Percentiles rank a stretch among this genome's conserved stretches.
Evolutionary conservation across 2,888 invertebrate genomes (phyloP).

Genomic region (Seira musarum): DNA sequence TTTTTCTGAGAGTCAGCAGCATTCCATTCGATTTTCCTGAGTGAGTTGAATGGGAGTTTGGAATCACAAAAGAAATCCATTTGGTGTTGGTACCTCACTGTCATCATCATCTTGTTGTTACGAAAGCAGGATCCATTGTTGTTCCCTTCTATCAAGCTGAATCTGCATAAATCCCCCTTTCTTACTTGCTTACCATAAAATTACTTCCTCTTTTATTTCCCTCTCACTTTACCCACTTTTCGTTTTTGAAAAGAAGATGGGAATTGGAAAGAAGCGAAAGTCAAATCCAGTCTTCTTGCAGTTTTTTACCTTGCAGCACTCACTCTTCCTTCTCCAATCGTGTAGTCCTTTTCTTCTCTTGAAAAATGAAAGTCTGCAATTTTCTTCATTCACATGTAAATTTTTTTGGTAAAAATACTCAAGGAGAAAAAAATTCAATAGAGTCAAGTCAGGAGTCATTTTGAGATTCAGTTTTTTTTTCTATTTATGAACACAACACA

Average conservation of each 20-base stretch:
- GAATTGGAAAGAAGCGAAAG: neutral
- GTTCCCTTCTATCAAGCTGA: neutral
- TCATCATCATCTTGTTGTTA: neutral
- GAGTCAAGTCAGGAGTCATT: neutral
- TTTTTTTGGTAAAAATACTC: neutral
- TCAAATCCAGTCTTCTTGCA: too few species aligned
- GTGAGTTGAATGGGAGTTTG: neutral
- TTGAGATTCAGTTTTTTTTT: neutral
- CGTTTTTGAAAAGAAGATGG: neutral
- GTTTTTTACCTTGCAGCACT: too few species aligned
- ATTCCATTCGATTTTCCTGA: neutral
- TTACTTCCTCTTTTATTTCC: neutral
- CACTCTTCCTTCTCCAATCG: too few species aligned
- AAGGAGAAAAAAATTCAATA: neutral
- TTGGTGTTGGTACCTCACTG: neutral
- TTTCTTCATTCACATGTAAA: conserved; percentile 9
- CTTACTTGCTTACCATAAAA: conserved; percentile 6
- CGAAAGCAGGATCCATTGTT: conserved; percentile 12
- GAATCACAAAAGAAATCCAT: conserved; percentile 13
- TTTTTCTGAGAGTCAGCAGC: neutral
- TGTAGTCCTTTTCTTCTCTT: too few species aligned
- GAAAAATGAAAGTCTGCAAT: too few species aligned
- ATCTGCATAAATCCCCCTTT: conserved; percentile 2
- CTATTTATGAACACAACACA: neutral
- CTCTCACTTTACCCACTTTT: neutral